Percentiles rank a stretch among this genome's conserved stretches.
These are phyloP conservation scores for Hozukius guyotensis DNA, from an alignment of 2,797 vertebrate species.

Conservation along the genomic window DNA sequence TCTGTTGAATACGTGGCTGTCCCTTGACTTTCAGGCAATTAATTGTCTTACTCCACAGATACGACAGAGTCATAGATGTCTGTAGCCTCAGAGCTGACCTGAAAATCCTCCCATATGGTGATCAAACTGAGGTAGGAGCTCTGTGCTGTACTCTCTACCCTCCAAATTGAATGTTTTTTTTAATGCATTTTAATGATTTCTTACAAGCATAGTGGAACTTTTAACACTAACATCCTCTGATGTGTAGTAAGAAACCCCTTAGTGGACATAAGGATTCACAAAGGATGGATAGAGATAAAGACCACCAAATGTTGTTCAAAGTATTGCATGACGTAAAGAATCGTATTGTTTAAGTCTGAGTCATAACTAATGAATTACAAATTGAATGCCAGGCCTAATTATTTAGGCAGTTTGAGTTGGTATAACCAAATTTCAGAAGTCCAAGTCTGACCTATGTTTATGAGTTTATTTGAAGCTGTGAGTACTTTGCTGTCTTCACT, in stretches of 20 bases:
- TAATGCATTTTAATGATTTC: not conserved
- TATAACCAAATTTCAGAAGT: not conserved
- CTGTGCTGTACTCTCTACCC: not conserved
- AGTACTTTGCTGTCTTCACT: not conserved
- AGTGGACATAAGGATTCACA: not conserved
- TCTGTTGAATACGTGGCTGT: not conserved
- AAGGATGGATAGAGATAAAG: not conserved
- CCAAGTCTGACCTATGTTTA: not conserved
- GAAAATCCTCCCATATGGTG: conserved; percentile 81
- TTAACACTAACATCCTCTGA: not conserved
- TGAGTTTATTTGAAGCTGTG: not conserved
- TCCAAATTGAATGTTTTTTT: not conserved
- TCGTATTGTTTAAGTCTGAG: not conserved
- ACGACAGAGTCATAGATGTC: conserved; percentile 74
- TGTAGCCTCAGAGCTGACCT: conserved; percentile 82
- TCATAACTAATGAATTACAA: not conserved
- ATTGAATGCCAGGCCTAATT: not conserved
- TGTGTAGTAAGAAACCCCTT: not conserved
- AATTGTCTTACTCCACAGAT: conserved; percentile 66
- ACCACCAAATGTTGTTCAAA: not conserved
- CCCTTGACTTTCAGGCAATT: not conserved
- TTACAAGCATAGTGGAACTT: not conserved
- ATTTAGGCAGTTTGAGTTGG: not conserved
- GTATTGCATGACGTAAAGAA: too few relatives aligned
- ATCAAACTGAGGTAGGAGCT: conserved; percentile 84